These are phyloP conservation scores for Microchrysa polita DNA, from an alignment of 2,888 invertebrate species.

Conservation along the genomic window DNA sequence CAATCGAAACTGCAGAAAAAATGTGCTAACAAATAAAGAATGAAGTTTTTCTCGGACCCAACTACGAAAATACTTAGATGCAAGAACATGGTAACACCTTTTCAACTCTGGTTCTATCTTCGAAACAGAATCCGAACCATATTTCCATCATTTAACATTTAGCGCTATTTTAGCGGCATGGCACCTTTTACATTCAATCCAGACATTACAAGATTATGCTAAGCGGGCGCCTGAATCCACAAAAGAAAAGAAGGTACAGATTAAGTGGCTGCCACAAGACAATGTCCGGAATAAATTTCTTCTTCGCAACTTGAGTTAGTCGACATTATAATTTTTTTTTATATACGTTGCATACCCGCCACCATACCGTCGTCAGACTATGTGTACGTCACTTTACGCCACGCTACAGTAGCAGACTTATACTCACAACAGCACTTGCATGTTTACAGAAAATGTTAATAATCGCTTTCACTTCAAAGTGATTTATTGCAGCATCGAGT, in stretches of 20 bases:
- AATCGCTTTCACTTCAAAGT: conserved; percentile 46
- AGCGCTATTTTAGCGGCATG: conserved; percentile 24
- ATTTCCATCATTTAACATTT: conserved; percentile 40
- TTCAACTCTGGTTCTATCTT: not conserved
- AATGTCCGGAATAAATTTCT: conserved; percentile 32
- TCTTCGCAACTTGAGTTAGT: conserved; percentile 24
- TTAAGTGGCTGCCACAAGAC: conserved; percentile 41
- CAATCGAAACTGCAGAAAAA: too few species aligned
- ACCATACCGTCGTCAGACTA: not conserved
- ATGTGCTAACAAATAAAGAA: too few species aligned
- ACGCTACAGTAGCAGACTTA: conserved; percentile 1
- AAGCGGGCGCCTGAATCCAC: conserved; percentile 34
- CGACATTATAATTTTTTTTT: conserved; percentile 35
- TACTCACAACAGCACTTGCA: not conserved
- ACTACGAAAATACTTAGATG: too few species aligned
- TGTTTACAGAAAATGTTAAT: conserved; percentile 47
- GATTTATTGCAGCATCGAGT: conserved; percentile 45
- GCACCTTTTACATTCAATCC: conserved; percentile 38
- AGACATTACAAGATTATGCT: conserved; percentile 41
- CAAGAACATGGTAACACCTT: conserved; percentile 6
- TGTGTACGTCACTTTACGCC: not conserved
- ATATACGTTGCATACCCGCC: too few species aligned
- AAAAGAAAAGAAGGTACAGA: conserved; percentile 37
- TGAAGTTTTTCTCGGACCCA: too few species aligned
- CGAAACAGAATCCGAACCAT: conserved; percentile 6